Conservation (phyloP, 2,888 invertebrate genomes). For the Neuroscelio doddi region DNA sequence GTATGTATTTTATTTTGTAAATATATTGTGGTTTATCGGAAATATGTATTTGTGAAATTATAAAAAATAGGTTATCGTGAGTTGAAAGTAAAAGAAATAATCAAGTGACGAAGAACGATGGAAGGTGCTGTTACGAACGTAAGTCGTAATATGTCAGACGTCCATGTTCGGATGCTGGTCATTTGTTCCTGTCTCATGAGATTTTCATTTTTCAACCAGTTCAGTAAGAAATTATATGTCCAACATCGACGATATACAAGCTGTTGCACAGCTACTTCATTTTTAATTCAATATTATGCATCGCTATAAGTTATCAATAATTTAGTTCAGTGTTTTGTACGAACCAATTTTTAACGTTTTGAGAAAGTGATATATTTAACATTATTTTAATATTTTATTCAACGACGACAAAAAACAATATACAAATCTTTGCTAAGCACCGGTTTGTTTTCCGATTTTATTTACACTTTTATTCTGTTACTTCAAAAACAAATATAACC, state of each 20-base stretch:
- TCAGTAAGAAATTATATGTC: conserved; percentile 16
- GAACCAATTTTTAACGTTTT: no score
- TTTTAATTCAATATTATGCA: background rate
- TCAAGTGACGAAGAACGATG: conserved; percentile 35
- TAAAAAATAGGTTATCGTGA: conserved; percentile 16
- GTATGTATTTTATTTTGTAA: no score
- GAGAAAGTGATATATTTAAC: no score
- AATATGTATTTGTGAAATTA: conserved; percentile 9
- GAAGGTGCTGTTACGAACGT: conserved; percentile 16
- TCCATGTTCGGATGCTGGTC: conserved; percentile 24
- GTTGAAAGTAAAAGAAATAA: conserved; percentile 21
- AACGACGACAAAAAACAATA: no score
- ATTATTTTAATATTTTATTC: no score
- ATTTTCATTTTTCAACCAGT: conserved; percentile 31
- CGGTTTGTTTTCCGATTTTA: no score
- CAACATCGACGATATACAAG: background rate
- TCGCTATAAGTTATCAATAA: background rate
- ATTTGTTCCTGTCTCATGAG: conserved; percentile 35
- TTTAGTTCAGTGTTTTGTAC: no score
- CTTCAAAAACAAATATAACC: no score
- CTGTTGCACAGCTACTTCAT: background rate
- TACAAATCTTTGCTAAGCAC: no score
- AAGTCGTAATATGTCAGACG: conserved; percentile 30
- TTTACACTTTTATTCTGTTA: no score
- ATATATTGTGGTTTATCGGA: no score